These are phyloP conservation scores for Hydroisotoma schaefferi DNA, from an alignment of 2,888 invertebrate genomes.

Conservation along the genomic window DNA sequence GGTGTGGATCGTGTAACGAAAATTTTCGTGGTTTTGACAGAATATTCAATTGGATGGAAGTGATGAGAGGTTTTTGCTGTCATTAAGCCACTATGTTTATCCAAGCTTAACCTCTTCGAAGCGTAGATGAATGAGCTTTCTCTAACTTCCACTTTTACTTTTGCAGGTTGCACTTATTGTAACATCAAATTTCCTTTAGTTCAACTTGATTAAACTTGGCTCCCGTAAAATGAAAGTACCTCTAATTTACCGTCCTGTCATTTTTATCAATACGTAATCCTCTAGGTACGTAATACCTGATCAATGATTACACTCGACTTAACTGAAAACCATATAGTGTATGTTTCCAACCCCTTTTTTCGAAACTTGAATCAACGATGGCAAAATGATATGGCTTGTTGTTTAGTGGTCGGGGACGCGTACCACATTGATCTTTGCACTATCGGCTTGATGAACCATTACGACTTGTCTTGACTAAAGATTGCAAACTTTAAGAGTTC, in stretches of 20 bases:
- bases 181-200: slow-evolving; percentile 9
- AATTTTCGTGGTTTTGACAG: not conserved
- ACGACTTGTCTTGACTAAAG: slow-evolving; percentile 9
- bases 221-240: slow-evolving; percentile 18
- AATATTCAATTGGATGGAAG: not conserved
- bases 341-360: slow-evolving; percentile 9
- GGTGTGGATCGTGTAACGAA: not conserved
- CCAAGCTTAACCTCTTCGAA: slow-evolving; percentile 16
- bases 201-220: slow-evolving; percentile 13
- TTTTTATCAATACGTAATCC: not conserved
- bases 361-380: slow-evolving; percentile 8
- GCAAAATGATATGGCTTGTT: slow-evolving; percentile 8
- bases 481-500: slow-evolving; percentile 1
- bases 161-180: no score
- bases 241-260: slow-evolving; percentile 4
- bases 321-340: not conserved
- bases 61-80: slow-evolving; percentile 1
- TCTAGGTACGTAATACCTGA: not conserved
- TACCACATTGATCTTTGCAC: slow-evolving; percentile 46
- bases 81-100: slow-evolving; percentile 7
- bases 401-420: slow-evolving; percentile 12
- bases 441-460: slow-evolving; percentile 26
- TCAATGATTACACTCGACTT: not conserved
- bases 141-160: slow-evolving; percentile 18
- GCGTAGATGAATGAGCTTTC: slow-evolving; percentile 10